phyloP scores from a whole-genome alignment of 2,888 invertebrate species.

The Phrixothrix hirtus region DNA sequence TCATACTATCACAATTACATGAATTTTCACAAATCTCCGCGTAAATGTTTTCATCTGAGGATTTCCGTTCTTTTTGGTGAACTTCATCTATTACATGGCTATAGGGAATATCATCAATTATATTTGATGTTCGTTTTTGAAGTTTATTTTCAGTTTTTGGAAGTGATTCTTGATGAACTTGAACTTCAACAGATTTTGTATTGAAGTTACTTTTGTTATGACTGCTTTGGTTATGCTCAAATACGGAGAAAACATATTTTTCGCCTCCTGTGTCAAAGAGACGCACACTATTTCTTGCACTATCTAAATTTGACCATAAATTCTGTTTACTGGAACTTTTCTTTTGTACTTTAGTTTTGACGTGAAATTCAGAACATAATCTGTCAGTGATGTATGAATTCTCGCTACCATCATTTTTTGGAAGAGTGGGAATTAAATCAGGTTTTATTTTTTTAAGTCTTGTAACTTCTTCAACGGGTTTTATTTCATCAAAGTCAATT shows the following conservation, averaged over 20 bases:
- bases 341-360: constrained; percentile 64
- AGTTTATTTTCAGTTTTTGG: constrained; percentile 61
- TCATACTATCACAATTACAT: constrained; percentile 41
- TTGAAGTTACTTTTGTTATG: constrained; percentile 23
- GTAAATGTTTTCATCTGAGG: constrained; percentile 68
- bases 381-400: constrained; percentile 70
- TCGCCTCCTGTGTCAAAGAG: constrained; percentile 19
- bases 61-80: constrained; percentile 35
- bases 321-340: constrained; percentile 39
- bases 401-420: constrained; percentile 39
- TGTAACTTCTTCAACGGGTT: constrained; percentile 34
- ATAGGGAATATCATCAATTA: constrained; percentile 70
- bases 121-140: constrained; percentile 33
- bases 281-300: constrained; percentile 36
- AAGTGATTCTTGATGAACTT: constrained; percentile 59
- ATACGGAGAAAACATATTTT: constrained; percentile 29
- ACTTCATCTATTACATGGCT: constrained; percentile 72
- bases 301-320: constrained; percentile 33
- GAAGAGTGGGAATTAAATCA: constrained; percentile 49
- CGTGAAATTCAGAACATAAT: constrained; percentile 71
- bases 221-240: constrained; percentile 26
- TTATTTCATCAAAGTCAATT: constrained; percentile 42
- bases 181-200: constrained; percentile 49
- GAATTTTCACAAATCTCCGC: constrained; percentile 65
- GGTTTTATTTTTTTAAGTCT: constrained; percentile 46